Percentiles rank a stretch among this genome's conserved stretches.
These are phyloP conservation scores for Catostylus mosaicus DNA, from an alignment of 30 jellyfish, hydroid and myxozoan genomes.

Conservation along the genomic window DNA sequence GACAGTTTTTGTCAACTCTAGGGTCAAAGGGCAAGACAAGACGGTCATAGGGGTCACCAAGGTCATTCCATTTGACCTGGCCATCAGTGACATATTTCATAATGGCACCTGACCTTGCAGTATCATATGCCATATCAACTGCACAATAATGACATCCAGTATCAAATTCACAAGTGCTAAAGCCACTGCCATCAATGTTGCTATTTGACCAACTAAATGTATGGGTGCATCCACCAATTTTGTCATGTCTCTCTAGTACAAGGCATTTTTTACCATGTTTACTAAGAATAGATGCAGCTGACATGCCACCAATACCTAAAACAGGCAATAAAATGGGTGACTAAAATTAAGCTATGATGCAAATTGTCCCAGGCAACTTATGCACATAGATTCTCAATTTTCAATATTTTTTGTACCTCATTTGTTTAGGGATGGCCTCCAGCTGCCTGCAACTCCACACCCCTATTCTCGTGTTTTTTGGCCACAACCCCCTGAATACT, in stretches of 20 bases:
- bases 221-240: conserved; percentile 93
- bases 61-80: conserved; percentile 83
- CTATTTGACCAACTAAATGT: conserved; percentile 89
- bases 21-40: conserved; percentile 87
- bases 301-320: conserved; percentile 85
- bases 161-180: conserved; percentile 91
- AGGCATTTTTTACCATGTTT: conserved; percentile 70
- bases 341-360: background rate
- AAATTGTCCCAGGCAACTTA: background rate
- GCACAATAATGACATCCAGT: conserved; percentile 95
- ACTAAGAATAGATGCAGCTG: conserved; percentile 81
- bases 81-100: conserved; percentile 91
- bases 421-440: too few relatives aligned
- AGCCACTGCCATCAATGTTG: conserved; percentile 79
- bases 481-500: too few relatives aligned
- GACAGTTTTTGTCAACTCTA: conserved; percentile 73
- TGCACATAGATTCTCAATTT: too few relatives aligned
- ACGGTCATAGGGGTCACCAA: conserved; percentile 92
- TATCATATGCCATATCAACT: conserved; percentile 85
- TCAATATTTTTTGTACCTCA: too few relatives aligned
- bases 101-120: conserved; percentile 91
- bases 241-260: conserved; percentile 90
- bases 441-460: too few relatives aligned
- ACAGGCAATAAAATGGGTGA: background rate
- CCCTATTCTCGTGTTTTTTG: too few relatives aligned